phyloP scores from a whole-genome alignment of 2,113 vertebrate genomes.

The Phyllostomus discolor region DNA sequence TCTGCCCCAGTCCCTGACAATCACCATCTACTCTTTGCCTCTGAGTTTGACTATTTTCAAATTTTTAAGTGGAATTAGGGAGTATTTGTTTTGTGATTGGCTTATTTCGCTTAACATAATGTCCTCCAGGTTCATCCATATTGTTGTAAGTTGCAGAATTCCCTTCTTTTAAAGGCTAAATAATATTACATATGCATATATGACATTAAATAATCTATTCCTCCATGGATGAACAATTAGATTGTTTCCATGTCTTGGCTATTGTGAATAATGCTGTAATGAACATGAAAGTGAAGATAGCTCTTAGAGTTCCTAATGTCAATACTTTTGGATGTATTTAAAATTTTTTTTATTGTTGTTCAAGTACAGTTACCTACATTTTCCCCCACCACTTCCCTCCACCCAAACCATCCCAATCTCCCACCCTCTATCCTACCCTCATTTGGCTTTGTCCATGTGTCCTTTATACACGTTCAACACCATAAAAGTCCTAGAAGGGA shows the following conservation, averaged over 20 bases:
- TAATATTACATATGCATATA: not conserved
- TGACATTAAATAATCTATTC: not conserved
- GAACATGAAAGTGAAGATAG: not conserved
- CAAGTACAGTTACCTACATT: no score
- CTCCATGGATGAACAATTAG: not conserved
- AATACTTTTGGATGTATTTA: not conserved
- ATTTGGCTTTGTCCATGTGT: no score
- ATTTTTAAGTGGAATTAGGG: not conserved
- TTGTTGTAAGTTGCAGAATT: not conserved
- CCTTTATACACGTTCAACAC: no score
- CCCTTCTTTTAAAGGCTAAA: not conserved
- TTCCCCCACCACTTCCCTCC: no score
- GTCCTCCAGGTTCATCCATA: not conserved
- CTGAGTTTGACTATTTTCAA: not conserved
- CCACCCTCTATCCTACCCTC: no score
- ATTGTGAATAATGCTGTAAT: not conserved
- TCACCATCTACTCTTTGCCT: not conserved
- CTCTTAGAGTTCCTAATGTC: not conserved
- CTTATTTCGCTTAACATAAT: not conserved
- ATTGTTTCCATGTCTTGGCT: not conserved
- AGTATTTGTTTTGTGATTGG: not conserved
- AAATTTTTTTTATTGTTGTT: no score
- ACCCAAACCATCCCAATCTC: no score
- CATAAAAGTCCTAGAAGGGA: no score
- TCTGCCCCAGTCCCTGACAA: not conserved